Conservation (phyloP, 2,888 invertebrate genomes). For the Podotricha telesiphe region DNA sequence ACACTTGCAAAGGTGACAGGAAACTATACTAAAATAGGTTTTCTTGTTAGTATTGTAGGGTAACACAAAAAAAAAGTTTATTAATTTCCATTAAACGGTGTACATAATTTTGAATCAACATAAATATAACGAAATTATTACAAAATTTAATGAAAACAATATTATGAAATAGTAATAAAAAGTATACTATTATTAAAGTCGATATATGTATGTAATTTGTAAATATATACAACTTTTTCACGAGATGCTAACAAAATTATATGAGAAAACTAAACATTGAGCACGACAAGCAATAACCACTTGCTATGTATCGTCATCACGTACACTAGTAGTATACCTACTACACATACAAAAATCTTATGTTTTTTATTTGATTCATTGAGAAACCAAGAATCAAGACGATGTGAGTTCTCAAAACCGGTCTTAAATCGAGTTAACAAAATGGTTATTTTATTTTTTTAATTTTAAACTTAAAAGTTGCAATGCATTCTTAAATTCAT, state of each 20-base stretch:
- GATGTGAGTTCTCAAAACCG: neutral
- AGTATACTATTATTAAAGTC: too few relatives aligned
- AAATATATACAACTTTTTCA: neutral
- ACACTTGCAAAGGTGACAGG: neutral
- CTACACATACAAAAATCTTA: neutral
- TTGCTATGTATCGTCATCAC: neutral
- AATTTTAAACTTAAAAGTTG: neutral
- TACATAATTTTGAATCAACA: too few relatives aligned
- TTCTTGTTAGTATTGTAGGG: neutral
- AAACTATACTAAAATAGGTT: neutral
- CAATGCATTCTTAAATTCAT: too few relatives aligned
- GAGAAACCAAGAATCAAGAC: neutral
- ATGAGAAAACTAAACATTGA: constrained; percentile 28
- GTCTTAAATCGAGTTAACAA: too few relatives aligned
- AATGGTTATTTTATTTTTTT: neutral
- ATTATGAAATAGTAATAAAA: too few relatives aligned
- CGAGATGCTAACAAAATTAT: constrained; percentile 26
- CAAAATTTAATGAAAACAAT: too few relatives aligned
- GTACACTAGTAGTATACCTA: neutral
- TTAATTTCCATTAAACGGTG: too few relatives aligned
- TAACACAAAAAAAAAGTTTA: too few relatives aligned
- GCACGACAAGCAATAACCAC: constrained; percentile 21
- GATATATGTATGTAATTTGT: too few relatives aligned
- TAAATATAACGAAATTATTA: too few relatives aligned
- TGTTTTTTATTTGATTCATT: neutral